Evolutionary conservation across 2,888 invertebrate species (phyloP).

Genomic region (Rotaria socialis): DNA sequence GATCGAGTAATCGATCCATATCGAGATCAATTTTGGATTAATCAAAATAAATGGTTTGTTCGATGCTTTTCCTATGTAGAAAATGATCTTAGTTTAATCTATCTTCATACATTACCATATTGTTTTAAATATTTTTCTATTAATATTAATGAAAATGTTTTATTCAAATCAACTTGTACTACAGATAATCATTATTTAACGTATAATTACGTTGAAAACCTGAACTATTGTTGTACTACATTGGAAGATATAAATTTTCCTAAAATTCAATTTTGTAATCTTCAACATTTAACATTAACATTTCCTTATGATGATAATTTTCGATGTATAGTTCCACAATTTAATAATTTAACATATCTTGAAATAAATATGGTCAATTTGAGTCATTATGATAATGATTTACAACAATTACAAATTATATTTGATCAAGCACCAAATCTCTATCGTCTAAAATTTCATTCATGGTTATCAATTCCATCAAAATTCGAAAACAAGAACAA

Average conservation of each 20-base stretch:
- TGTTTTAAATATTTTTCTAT: background rate
- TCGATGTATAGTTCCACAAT: background rate
- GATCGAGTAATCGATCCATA: background rate
- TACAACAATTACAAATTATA: background rate
- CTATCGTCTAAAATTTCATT: background rate
- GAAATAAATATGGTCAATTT: background rate
- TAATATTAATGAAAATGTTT: background rate
- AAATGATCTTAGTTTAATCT: background rate
- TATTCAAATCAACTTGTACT: background rate
- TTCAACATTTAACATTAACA: background rate
- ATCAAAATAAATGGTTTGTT: background rate
- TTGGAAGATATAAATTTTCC: background rate
- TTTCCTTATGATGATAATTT: background rate
- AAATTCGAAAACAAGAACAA: background rate
- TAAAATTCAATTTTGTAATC: background rate
- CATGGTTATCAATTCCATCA: background rate
- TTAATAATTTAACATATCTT: background rate
- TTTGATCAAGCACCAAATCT: background rate
- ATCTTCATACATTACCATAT: slow-evolving; percentile 4
- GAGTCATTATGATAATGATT: background rate
- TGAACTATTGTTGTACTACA: background rate
- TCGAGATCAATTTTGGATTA: background rate
- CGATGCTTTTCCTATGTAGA: background rate
- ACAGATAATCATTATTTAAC: background rate
- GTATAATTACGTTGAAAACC: background rate